Percentiles rank a stretch among this genome's conserved stretches.
phyloP scores from a whole-genome alignment of 2,888 invertebrate species.

The Tuta absoluta region DNA sequence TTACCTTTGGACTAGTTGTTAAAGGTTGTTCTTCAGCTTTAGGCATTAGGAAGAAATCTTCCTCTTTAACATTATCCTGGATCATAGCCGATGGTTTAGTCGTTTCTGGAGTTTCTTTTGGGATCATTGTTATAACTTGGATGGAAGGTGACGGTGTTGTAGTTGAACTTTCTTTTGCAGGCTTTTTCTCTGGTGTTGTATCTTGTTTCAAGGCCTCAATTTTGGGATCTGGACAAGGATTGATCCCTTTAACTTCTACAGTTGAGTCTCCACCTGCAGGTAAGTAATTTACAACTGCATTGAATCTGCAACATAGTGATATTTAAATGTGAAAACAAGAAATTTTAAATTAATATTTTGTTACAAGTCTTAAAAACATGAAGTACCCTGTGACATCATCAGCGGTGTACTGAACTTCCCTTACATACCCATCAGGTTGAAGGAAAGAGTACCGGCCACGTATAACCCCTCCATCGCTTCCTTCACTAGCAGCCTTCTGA shows the following conservation, averaged over 20 bases:
- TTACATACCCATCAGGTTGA: conserved; percentile 78
- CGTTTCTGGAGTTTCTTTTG: no score
- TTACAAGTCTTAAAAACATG: conserved; percentile 16
- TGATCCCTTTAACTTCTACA: conserved; percentile 33
- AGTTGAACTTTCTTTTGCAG: neutral
- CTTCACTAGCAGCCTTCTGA: conserved; percentile 75
- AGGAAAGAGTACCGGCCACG: conserved; percentile 78
- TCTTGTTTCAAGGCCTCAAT: conserved; percentile 51
- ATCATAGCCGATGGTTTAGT: no score
- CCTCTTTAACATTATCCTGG: no score
- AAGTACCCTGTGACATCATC: conserved; percentile 73
- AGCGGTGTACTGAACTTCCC: conserved; percentile 79
- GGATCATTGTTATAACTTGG: neutral
- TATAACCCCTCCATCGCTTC: conserved; percentile 76
- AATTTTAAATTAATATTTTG: neutral
- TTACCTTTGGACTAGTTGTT: no score
- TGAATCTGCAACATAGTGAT: conserved; percentile 54
- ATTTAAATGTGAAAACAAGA: neutral
- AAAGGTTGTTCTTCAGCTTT: no score
- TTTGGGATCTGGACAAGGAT: conserved; percentile 53
- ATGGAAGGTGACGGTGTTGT: neutral
- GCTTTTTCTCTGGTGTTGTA: conserved; percentile 4
- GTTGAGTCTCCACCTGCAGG: conserved; percentile 41
- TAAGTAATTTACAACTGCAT: conserved; percentile 66
- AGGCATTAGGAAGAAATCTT: no score